Evolutionary conservation across 2,113 vertebrate species (phyloP), one percentile per base, ranked within the genome.

Genomic region (Pongo abelii): DNA sequence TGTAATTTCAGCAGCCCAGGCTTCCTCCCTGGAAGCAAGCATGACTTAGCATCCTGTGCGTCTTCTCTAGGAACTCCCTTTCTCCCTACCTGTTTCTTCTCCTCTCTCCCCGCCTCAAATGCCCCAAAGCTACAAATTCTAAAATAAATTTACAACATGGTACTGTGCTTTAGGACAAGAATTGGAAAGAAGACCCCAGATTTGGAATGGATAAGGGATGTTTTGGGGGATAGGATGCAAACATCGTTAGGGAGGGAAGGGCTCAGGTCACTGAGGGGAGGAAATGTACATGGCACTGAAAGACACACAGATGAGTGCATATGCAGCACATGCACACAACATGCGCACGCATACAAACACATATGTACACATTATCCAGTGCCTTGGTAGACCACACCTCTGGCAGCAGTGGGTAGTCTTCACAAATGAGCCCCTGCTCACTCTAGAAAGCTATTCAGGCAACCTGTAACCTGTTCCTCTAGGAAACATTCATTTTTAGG

Each of bases 331-430:
- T n/a, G 30, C 30, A 72, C 35, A 13, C 2, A 16, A 38, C 18
- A 52, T 0, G 11, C 1, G 1, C 2, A 6, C 23, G 5, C 30
- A 17, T 6, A 23, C 20, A 74, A 2, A 8, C 18, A 86, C 32
- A 50, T 14, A 16, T 20, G 0, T 7, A 4, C 25, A 67, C 18
- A 11, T 1, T 20, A 46, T 40, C 3, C 5, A 67, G 35, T 10
- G 22, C 20, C 6, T 40, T 48, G 3, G 13, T 35, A 38, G 17
- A 61, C 22, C 72, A 40, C 13, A 52, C 22, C 12, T 84, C n/a
- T 43, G 25, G 50, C n/a, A 89, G 30, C 46, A 20, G 4, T 0
- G 0, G 7, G 4, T 0, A 0, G 9, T 64, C 48, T 93, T 43
- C 75, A n/a, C 43, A 67, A 30, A 70, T 52, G 57, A 85, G 50